These are phyloP conservation scores for Caenorhabditis briggsae DNA, from an alignment of 1,140 invertebrate genomes.

Conservation along the genomic window DNA sequence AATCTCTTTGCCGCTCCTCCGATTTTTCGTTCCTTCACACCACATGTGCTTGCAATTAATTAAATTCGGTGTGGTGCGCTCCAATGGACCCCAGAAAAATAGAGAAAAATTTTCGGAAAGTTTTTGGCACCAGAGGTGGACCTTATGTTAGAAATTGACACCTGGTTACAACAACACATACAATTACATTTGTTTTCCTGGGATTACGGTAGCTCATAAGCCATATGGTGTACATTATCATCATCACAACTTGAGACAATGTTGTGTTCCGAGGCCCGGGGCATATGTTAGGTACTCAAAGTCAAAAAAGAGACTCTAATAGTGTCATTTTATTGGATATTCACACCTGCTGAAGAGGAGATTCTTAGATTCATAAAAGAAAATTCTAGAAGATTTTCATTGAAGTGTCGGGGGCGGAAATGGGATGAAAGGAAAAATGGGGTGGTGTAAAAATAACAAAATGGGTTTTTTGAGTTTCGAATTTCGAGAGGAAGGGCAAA, in stretches of 20 bases:
- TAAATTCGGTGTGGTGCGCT: constrained; percentile 25
- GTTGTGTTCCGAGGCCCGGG: background rate
- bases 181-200: background rate
- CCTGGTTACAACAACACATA: constrained; percentile 36
- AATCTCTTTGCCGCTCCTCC: background rate
- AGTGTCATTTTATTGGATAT: constrained; percentile 11
- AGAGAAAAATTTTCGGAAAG: too few relatives aligned
- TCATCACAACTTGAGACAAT: constrained; percentile 34
- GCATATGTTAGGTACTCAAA: background rate
- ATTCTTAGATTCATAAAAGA: background rate
- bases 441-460: background rate
- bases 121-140: background rate
- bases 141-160: background rate
- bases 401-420: background rate
- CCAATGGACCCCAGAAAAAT: background rate
- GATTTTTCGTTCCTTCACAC: constrained; percentile 6
- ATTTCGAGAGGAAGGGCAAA: background rate
- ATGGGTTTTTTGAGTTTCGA: background rate
- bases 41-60: constrained; percentile 64
- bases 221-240: background rate
- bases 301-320: background rate
- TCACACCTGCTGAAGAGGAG: constrained; percentile 15
- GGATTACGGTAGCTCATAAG: background rate
- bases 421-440: background rate
- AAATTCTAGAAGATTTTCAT: background rate